phyloP scores from a whole-genome alignment of 2,113 vertebrate species.

The Chauna torquata region DNA sequence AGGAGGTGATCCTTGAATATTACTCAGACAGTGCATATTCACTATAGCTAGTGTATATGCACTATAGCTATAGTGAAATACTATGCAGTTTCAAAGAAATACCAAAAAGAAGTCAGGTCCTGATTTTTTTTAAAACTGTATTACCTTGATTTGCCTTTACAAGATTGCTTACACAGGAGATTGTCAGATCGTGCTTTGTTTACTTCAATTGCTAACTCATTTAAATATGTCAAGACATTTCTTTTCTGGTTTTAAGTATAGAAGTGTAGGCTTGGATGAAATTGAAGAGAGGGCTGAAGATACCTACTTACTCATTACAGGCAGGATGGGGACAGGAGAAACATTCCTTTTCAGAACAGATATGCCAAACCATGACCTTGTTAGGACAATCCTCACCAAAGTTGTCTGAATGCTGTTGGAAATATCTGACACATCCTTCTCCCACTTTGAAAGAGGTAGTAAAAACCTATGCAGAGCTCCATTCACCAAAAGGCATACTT shows the following conservation, averaged over 20 bases:
- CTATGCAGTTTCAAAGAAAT: not conserved
- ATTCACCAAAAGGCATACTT: not conserved
- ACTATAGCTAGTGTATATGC: too few species aligned
- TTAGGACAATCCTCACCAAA: not conserved
- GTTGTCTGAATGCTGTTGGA: not conserved
- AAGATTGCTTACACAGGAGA: not conserved
- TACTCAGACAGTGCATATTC: too few species aligned
- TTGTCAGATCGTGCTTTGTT: not conserved
- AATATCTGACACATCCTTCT: not conserved
- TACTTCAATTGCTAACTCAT: not conserved
- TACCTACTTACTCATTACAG: fast-evolving
- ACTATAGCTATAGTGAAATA: too few species aligned
- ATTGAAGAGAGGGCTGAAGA: not conserved
- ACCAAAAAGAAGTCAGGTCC: not conserved
- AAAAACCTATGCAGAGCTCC: not conserved
- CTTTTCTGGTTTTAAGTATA: not conserved
- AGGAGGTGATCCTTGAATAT: too few species aligned
- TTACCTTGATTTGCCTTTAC: not conserved
- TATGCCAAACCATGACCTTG: not conserved
- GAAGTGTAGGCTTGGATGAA: not conserved
- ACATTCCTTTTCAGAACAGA: not conserved
- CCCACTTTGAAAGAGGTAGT: not conserved
- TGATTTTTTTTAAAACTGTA: not conserved
- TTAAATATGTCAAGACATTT: not conserved
- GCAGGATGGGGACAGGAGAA: fast-evolving